Evolutionary conservation across 2,113 vertebrate species (phyloP).

Genomic region (Leucosticte australis): DNA sequence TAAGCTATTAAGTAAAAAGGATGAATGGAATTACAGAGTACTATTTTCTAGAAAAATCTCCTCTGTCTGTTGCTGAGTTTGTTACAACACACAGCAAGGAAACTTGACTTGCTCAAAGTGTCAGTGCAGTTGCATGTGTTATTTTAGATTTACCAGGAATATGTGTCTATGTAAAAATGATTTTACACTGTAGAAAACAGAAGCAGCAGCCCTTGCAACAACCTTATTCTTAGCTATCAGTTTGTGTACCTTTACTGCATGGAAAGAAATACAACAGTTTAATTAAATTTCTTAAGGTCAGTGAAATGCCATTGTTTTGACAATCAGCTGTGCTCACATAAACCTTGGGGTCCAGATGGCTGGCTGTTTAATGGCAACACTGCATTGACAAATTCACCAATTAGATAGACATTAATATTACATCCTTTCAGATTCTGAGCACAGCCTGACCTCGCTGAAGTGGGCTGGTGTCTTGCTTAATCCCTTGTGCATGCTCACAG

Average conservation of each 20-base stretch:
- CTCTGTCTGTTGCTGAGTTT: not conserved
- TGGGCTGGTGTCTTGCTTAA: slow-evolving; percentile 63
- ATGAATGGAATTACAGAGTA: not conserved
- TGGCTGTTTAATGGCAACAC: slow-evolving; percentile 62
- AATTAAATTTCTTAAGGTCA: slow-evolving; percentile 74
- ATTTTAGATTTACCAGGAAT: not conserved
- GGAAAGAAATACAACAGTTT: slow-evolving; percentile 51
- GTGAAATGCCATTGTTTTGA: slow-evolving; percentile 64
- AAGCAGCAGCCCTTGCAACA: slow-evolving; percentile 13
- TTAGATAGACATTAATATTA: slow-evolving; percentile 74
- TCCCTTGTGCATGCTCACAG: slow-evolving; percentile 37
- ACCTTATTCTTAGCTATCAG: slow-evolving; percentile 2
- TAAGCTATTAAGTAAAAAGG: not conserved
- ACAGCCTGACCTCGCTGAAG: slow-evolving; percentile 56
- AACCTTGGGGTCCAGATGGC: slow-evolving; percentile 59
- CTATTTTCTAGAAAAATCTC: not conserved
- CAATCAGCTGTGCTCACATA: slow-evolving; percentile 62
- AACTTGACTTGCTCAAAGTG: not conserved
- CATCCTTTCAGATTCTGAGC: slow-evolving; percentile 66
- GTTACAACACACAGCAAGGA: not conserved
- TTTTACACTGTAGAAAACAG: not conserved
- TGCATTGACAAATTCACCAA: slow-evolving; percentile 70
- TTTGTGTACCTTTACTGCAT: slow-evolving; percentile 37
- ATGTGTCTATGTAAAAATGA: not conserved
- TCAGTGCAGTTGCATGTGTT: not conserved